Evolutionary conservation across 2,888 invertebrate species (phyloP), one percentile per base, ranked within the genome.

Genomic region (Agrotis clavis): DNA sequence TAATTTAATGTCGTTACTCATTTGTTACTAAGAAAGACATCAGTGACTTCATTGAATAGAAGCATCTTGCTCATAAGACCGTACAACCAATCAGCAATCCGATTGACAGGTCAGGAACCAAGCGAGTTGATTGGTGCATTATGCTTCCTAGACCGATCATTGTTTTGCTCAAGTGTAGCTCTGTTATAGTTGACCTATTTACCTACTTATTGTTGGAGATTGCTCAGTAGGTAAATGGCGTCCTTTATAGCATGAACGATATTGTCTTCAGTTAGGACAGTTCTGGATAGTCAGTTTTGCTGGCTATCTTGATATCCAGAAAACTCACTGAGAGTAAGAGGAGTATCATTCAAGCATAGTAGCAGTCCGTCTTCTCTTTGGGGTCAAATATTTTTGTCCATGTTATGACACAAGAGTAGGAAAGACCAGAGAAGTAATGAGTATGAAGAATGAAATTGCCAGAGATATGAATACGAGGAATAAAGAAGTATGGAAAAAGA

Each of bases 11-110:
- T 41, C 41, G 41, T 11, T 41, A 41, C 11, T 41, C 1, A 41
- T 41, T 41, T 41, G 41, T 41, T 41, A 41, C 41, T 41, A 11
- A 41, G 6, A 7, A 30, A 7, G 35, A 7, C 35, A 41, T 41
- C 41, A 41, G 4, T 41, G 41, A 41, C 41, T 35, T 35, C 7
- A 41, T 11, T 41, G 41, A 41, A 11, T 41, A 41, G 41, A 41
- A 41, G 41, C 41, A 41, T 11, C 11, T 41, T 19, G 14, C 16
- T 35, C 30, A 25, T 47, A n/a, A 21, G 35, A 71, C 16, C 51
- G 21, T 59, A 7, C 21, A 68, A 2, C 41, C 48, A 25, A 70
- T 70, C 56, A 57, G 56, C 41, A 30, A 50, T 70, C 25, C 48
- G 50, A 45, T 57, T 45, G 50, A n/a, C 4, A 18, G n/a, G n/a